A percentile compares a stretch with the other conserved stretches of the same genome.
Conservation (phyloP, 2,888 invertebrate species). For the Girardia tigrina region DNA sequence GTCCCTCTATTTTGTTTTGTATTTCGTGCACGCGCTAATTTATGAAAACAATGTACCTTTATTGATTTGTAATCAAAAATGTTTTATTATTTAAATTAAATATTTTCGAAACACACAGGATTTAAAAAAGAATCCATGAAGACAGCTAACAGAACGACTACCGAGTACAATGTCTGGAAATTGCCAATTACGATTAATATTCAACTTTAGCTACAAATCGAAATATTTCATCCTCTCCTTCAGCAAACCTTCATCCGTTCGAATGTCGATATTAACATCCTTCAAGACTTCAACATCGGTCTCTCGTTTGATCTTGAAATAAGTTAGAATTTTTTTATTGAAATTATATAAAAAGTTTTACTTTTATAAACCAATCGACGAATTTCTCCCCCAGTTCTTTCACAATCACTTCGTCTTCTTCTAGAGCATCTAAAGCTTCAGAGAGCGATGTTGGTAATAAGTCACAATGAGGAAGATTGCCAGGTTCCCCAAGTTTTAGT, state of each 20-base stretch:
- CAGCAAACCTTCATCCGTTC: not conserved
- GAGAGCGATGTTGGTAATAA: not conserved
- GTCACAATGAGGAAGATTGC: not conserved
- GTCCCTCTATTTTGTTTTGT: too few relatives aligned
- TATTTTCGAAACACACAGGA: too few relatives aligned
- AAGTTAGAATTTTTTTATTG: not conserved
- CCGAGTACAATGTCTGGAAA: too few relatives aligned
- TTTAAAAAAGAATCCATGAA: too few relatives aligned
- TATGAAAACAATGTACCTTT: too few relatives aligned
- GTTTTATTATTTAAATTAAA: too few relatives aligned
- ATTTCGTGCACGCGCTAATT: too few relatives aligned
- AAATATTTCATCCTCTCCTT: not conserved
- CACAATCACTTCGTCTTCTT: slow-evolving; percentile 13
- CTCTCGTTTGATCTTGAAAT: not conserved
- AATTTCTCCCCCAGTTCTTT: slow-evolving; percentile 31
- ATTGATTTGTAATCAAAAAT: too few relatives aligned
- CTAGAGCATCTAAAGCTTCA: slow-evolving; percentile 26
- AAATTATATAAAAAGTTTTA: not conserved
- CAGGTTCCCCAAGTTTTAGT: not conserved
- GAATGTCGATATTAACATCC: not conserved
- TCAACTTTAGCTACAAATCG: too few relatives aligned
- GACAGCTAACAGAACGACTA: too few relatives aligned
- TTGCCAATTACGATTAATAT: too few relatives aligned
- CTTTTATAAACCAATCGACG: slow-evolving; percentile 18
- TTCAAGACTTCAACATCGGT: not conserved